Evolutionary conservation across 2,888 invertebrate genomes (phyloP).

Genomic region (Tridacna gigas): DNA sequence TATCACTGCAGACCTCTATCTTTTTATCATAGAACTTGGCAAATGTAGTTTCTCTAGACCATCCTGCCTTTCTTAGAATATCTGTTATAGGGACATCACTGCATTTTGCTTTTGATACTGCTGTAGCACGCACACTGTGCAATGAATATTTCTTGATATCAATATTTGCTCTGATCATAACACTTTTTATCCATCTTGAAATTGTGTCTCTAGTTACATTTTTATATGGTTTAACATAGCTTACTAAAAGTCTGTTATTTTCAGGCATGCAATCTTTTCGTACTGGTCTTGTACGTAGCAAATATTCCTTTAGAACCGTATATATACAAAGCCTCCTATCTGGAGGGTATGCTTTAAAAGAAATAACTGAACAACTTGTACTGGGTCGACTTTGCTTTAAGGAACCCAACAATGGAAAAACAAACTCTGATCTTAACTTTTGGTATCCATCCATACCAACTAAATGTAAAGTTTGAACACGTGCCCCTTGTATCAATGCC

Average conservation of each 20-base stretch:
- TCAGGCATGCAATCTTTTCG: slow-evolving; percentile 10
- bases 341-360: slow-evolving; percentile 33
- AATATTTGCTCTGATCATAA: slow-evolving; percentile 43
- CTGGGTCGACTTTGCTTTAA: slow-evolving; percentile 40
- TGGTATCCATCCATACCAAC: neutral
- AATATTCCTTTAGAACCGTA: slow-evolving; percentile 48
- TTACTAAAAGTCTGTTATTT: slow-evolving; percentile 43
- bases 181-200: slow-evolving; percentile 53
- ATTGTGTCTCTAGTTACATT: slow-evolving; percentile 56
- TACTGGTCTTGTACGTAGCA: slow-evolving; percentile 21
- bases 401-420: slow-evolving; percentile 19
- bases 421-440: slow-evolving; percentile 11
- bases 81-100: slow-evolving; percentile 43
- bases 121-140: slow-evolving; percentile 56
- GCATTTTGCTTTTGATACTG: slow-evolving; percentile 45
- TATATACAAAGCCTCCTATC: too few species aligned
- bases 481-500: slow-evolving; percentile 43
- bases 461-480: slow-evolving; percentile 38
- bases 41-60: slow-evolving; percentile 39
- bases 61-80: slow-evolving; percentile 52
- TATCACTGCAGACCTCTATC: neutral
- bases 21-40: slow-evolving; percentile 31
- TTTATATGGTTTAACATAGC: slow-evolving; percentile 57
- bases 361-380: slow-evolving; percentile 17
- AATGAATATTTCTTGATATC: slow-evolving; percentile 41